Percentiles rank a stretch among this genome's conserved stretches.
Evolutionary conservation across 2,888 invertebrate species (phyloP).

Genomic region (Drosophila trichaetosa): DNA sequence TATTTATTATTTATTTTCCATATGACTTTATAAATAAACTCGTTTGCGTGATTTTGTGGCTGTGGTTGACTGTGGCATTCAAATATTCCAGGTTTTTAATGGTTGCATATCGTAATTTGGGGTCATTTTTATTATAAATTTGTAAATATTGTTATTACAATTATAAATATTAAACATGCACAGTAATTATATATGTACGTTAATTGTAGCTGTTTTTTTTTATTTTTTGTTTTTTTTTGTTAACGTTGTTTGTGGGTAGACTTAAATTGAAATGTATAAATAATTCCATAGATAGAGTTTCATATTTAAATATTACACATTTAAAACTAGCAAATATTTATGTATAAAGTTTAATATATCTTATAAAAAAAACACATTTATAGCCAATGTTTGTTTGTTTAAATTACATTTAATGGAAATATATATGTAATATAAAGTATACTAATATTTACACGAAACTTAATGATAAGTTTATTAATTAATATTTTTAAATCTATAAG

Average conservation of each 20-base stretch:
- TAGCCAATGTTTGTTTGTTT: constrained; percentile 30
- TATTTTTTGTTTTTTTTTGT: constrained; percentile 29
- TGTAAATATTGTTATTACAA: constrained; percentile 54
- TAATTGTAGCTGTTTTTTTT: constrained; percentile 47
- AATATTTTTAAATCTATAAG: constrained; percentile 5
- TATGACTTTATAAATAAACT: constrained; percentile 62
- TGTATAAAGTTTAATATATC: constrained; percentile 26
- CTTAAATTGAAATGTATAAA: constrained; percentile 68
- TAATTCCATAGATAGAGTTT: constrained; percentile 40
- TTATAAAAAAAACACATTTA: constrained; percentile 36
- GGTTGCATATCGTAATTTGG: constrained; percentile 26
- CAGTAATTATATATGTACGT: constrained; percentile 62
- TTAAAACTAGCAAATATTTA: constrained; percentile 49
- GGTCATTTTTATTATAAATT: constrained; percentile 32
- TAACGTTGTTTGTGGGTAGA: constrained; percentile 35
- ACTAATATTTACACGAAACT: constrained; percentile 72
- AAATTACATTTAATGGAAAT: constrained; percentile 49
- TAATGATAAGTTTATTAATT: constrained; percentile 37
- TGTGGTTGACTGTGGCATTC: constrained; percentile 41
- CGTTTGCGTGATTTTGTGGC: constrained; percentile 34
- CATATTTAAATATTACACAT: constrained; percentile 53
- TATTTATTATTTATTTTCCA: constrained; percentile 53
- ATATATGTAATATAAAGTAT: constrained; percentile 34
- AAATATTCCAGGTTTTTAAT: constrained; percentile 21
- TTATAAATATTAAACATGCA: constrained; percentile 77